These are phyloP conservation scores for Calvadosia cruxmelitensis DNA, from an alignment of 30 jellyfish, hydroid and myxozoan genomes.

Conservation along the genomic window DNA sequence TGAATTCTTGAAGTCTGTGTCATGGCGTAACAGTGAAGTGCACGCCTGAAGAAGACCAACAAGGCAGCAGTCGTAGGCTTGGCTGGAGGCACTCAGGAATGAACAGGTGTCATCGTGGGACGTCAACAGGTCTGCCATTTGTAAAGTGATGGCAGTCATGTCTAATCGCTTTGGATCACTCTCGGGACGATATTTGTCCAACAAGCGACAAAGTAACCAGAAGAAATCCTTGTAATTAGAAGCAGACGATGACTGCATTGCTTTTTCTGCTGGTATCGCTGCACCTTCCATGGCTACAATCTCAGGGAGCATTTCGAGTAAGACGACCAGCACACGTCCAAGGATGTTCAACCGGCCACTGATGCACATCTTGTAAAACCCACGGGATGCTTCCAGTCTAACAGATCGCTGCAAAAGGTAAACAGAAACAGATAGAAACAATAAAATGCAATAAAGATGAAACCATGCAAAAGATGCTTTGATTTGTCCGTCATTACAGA, in stretches of 20 bases:
- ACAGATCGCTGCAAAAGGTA: slow-evolving; percentile 69
- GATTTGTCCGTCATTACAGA: no score
- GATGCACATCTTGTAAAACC: slow-evolving; percentile 88
- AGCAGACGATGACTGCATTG: slow-evolving; percentile 12
- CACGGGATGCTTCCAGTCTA: slow-evolving; percentile 95
- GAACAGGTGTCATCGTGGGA: slow-evolving; percentile 16
- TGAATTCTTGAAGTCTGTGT: slow-evolving; percentile 44
- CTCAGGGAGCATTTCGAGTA: slow-evolving; percentile 54
- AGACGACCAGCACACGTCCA: slow-evolving; percentile 35
- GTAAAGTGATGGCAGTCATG: slow-evolving; percentile 33
- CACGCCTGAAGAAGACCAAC: slow-evolving; percentile 89
- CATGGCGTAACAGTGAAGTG: slow-evolving; percentile 78
- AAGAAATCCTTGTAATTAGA: slow-evolving; percentile 76
- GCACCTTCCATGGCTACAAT: slow-evolving; percentile 30
- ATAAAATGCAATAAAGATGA: no score
- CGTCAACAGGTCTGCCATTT: slow-evolving; percentile 51
- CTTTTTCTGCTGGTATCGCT: not conserved
- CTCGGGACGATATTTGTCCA: slow-evolving; percentile 40
- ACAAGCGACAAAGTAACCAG: slow-evolving; percentile 81
- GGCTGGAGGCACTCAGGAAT: slow-evolving; percentile 19
- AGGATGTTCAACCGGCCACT: slow-evolving; percentile 53
- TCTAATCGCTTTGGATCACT: slow-evolving; percentile 25
- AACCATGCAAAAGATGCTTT: no score
- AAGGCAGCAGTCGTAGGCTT: slow-evolving; percentile 70
- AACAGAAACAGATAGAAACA: not conserved